These are phyloP conservation scores for Phocides pigmalion DNA, from an alignment of 1,140 invertebrate species.

Conservation along the genomic window DNA sequence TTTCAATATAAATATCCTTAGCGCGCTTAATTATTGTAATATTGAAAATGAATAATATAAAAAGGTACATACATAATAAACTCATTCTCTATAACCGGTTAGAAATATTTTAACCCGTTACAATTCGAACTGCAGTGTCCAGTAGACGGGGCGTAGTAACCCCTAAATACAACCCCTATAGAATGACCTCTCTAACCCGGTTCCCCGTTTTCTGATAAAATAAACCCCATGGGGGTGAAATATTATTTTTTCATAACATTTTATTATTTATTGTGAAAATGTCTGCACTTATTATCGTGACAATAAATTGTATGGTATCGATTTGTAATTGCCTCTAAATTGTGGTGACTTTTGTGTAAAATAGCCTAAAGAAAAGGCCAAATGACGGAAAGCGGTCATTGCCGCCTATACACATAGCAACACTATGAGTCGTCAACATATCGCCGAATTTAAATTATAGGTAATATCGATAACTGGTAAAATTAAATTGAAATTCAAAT, in stretches of 20 bases:
- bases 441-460: too few relatives aligned
- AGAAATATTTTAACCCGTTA: background rate
- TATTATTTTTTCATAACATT: conserved; percentile 60
- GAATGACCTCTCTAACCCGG: conserved; percentile 60
- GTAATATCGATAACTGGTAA: too few relatives aligned
- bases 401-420: too few relatives aligned
- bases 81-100: conserved; percentile 1
- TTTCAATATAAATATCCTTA: too few relatives aligned
- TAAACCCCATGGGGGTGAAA: conserved; percentile 58
- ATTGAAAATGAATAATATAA: too few relatives aligned
- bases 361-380: background rate
- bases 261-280: conserved; percentile 63
- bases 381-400: too few relatives aligned
- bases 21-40: too few relatives aligned
- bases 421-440: too few relatives aligned
- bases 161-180: conserved; percentile 51
- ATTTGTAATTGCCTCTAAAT: conserved; percentile 49
- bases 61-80: background rate
- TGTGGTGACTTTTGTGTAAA: background rate
- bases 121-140: conserved; percentile 37
- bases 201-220: conserved; percentile 58
- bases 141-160: conserved; percentile 67
- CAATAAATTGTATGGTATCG: conserved; percentile 38
- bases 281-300: conserved; percentile 42
- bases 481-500: too few relatives aligned